Percentiles rank a stretch among this genome's conserved stretches.
Evolutionary conservation across 2,113 vertebrate species (phyloP).

Genomic region (Solenodon paradoxus): DNA sequence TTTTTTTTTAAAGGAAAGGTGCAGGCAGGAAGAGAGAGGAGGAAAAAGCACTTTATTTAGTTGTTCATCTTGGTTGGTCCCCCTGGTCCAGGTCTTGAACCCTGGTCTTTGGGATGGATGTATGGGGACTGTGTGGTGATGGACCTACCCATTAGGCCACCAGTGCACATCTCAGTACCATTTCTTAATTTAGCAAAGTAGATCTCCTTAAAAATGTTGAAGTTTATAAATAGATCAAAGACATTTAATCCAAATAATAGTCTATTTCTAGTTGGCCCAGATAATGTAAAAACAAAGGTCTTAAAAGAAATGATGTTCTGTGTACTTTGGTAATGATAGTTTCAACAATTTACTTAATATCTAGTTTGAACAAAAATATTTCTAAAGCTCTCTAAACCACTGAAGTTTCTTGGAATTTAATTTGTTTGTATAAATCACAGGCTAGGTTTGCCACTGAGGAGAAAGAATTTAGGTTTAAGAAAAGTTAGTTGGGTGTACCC

Average conservation of each 20-base stretch:
- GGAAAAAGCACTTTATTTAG: no score
- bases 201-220: neutral
- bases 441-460: neutral
- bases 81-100: no score
- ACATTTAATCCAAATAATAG: neutral
- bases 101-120: no score
- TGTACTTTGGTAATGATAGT: neutral
- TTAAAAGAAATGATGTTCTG: neutral
- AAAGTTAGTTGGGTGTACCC: no score
- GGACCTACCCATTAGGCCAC: no score
- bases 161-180: no score
- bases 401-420: neutral
- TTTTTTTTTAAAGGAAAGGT: no score
- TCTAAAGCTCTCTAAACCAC: neutral
- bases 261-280: neutral
- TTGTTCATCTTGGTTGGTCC: no score
- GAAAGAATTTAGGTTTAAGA: neutral
- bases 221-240: neutral
- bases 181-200: neutral
- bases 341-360: neutral
- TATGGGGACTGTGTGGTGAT: no score
- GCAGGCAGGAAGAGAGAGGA: no score
- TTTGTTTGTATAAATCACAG: neutral
- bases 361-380: neutral
- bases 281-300: neutral